These are phyloP conservation scores for Oxyscelio sp. DNA, from an alignment of 2,888 invertebrate genomes.

Conservation along the genomic window DNA sequence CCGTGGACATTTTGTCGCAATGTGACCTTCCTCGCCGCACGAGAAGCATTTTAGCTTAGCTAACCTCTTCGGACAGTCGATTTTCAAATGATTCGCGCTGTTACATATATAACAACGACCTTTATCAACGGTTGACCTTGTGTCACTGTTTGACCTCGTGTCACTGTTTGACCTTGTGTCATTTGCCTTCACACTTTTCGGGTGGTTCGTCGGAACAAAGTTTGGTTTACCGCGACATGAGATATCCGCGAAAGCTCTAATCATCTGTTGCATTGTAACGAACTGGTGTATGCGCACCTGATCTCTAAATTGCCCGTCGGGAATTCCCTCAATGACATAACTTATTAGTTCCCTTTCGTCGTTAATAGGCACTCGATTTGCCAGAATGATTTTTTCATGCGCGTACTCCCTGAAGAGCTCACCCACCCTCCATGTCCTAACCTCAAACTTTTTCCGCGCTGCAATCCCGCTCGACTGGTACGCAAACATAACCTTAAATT, in stretches of 20 bases:
- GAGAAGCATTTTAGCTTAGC: background rate
- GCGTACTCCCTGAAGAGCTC: slow-evolving; percentile 1
- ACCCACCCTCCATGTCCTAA: background rate
- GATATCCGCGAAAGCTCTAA: too few species aligned
- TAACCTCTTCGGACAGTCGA: background rate
- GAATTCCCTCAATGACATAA: slow-evolving; percentile 9
- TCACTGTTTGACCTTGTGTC: background rate
- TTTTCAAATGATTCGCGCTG: background rate
- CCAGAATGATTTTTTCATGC: slow-evolving; percentile 4
- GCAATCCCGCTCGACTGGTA: background rate
- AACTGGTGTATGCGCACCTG: too few species aligned
- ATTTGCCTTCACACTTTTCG: background rate
- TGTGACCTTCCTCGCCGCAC: background rate
- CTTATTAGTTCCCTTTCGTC: background rate
- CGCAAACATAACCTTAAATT: slow-evolving; percentile 3
- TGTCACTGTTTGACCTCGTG: background rate
- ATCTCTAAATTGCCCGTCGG: too few species aligned
- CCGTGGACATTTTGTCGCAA: background rate
- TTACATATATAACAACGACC: background rate
- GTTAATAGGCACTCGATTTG: background rate
- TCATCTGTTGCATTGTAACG: background rate
- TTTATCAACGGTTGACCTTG: background rate
- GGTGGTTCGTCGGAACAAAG: too few species aligned
- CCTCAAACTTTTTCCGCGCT: background rate
- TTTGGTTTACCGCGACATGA: too few species aligned